A percentile compares a stretch with the other conserved stretches of the same genome.
Evolutionary conservation across 2,888 invertebrate species (phyloP).

Genomic region (Pyrrhia umbra): DNA sequence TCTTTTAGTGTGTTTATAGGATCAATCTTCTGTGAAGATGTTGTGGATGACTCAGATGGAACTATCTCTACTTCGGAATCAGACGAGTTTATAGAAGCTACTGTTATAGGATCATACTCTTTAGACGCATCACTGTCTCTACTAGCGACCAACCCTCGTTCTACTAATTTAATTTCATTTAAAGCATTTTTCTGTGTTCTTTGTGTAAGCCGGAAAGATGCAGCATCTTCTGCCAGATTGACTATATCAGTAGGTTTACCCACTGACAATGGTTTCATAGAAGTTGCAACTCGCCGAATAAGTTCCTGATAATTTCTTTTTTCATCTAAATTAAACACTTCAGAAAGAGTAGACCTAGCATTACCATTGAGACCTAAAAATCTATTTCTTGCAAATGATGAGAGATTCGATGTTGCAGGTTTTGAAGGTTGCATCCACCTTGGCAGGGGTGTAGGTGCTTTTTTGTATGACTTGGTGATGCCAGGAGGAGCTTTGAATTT

Average conservation of each 20-base stretch:
- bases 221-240: constrained; percentile 79
- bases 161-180: constrained; percentile 78
- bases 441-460: constrained; percentile 72
- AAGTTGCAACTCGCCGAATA: constrained; percentile 80
- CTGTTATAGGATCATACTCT: constrained; percentile 85
- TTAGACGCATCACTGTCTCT: constrained; percentile 74
- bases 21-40: constrained; percentile 80
- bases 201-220: constrained; percentile 78
- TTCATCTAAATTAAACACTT: constrained; percentile 90
- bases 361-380: constrained; percentile 78
- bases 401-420: constrained; percentile 71
- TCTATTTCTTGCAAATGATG: constrained; percentile 72
- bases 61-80: constrained; percentile 85
- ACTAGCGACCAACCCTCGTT: constrained; percentile 72
- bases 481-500: constrained; percentile 82
- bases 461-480: constrained; percentile 82
- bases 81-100: constrained; percentile 85
- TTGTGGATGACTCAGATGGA: constrained; percentile 82
- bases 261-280: constrained; percentile 70
- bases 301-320: constrained; percentile 90
- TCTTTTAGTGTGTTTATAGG: constrained; percentile 90
- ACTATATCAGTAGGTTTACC: constrained; percentile 75
- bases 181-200: constrained; percentile 78
- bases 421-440: constrained; percentile 77
- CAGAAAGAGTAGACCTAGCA: constrained; percentile 80